phyloP scores from a whole-genome alignment of 2,888 invertebrate genomes.

The Mactromeris polynyma region DNA sequence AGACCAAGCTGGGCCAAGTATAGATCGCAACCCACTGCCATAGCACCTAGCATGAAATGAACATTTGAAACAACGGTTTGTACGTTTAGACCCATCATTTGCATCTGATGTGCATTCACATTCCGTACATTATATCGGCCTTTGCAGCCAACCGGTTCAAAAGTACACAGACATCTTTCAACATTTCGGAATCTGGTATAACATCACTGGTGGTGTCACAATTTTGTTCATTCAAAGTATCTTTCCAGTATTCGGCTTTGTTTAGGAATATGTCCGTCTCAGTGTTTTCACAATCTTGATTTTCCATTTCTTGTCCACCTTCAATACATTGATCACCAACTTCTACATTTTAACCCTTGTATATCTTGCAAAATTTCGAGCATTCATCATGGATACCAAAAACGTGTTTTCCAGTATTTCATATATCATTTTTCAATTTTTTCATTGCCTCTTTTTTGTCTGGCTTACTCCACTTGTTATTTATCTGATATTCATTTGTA shows the following conservation, averaged over 20 bases:
- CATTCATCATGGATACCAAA: neutral
- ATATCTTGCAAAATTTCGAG: neutral
- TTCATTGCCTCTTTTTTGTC: too few relatives aligned
- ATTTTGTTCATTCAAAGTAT: neutral
- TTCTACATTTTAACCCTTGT: too few relatives aligned
- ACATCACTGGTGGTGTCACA: neutral
- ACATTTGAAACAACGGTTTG: conserved; percentile 28
- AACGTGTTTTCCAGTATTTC: conserved; percentile 5
- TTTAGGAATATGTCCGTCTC: neutral
- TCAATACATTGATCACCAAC: neutral
- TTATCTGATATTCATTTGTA: too few relatives aligned
- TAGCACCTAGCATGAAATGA: conserved; percentile 32
- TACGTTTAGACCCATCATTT: conserved; percentile 49
- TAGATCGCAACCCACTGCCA: conserved; percentile 20
- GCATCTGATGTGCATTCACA: conserved; percentile 24
- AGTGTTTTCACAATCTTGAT: neutral
- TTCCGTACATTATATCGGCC: too few relatives aligned
- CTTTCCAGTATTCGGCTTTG: neutral
- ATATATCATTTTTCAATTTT: neutral
- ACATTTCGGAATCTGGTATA: neutral
- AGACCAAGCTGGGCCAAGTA: conserved; percentile 27
- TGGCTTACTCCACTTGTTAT: too few relatives aligned
- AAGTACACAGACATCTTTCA: neutral
- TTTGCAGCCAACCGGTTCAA: too few relatives aligned
- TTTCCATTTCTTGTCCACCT: neutral